Evolutionary conservation across 2,797 vertebrate genomes (phyloP).

Genomic region (Bradypodion pumilum): DNA sequence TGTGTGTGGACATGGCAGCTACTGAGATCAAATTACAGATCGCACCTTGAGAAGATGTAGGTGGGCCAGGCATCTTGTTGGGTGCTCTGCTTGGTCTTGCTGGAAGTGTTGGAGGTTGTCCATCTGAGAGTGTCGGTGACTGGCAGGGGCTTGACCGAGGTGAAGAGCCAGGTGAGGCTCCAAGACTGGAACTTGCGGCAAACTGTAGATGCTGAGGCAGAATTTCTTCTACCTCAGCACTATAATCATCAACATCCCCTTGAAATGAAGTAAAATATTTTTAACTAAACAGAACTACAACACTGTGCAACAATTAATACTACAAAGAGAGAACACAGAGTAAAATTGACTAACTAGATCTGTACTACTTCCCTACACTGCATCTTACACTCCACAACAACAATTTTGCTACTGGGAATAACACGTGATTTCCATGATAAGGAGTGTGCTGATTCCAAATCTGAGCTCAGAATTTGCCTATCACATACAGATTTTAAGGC

Average conservation of each 20-base stretch:
- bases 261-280: constrained; percentile 15
- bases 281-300: background rate
- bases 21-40: background rate
- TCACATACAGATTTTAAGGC: too few species aligned
- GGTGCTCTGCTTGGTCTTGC: constrained; percentile 82
- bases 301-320: background rate
- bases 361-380: background rate
- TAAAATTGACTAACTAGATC: background rate
- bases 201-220: constrained; percentile 95
- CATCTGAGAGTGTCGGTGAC: constrained; percentile 91
- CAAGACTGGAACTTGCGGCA: constrained; percentile 77
- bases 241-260: constrained; percentile 94
- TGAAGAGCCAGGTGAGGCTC: constrained; percentile 87
- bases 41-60: constrained; percentile 69
- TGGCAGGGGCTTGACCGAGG: constrained; percentile 91
- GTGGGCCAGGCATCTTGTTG: constrained; percentile 79
- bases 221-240: constrained; percentile 90
- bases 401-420: too few species aligned
- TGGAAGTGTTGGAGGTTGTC: constrained; percentile 77
- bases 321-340: background rate
- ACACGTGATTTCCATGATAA: too few species aligned
- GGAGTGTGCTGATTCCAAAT: too few species aligned
- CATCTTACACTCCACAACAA: too few species aligned
- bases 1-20: background rate
- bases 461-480: too few species aligned